Evolutionary conservation across 1,140 invertebrate species (phyloP), one percentile per base, ranked within the genome.

Genomic region (Amphibalanus amphitrite): DNA sequence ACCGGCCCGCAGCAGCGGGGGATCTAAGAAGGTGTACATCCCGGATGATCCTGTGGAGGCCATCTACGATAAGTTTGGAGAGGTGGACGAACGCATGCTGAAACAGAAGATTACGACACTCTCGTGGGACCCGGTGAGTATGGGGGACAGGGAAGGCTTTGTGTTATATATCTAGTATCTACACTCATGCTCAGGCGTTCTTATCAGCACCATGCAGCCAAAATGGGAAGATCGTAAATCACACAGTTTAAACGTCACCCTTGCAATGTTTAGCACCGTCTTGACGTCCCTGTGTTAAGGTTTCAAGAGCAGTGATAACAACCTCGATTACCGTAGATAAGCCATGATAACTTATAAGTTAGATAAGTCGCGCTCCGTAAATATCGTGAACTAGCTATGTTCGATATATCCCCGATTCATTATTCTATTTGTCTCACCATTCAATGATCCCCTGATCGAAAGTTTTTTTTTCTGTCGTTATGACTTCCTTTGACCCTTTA

Each of bases 61-160:
- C n/a, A 74, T 74, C 69, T 75, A 73, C 72, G 75, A 74, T 33
- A 72, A 74, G 70, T 75, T 74, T 67, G 71, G 72, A 59, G 69
- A 71, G 15, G 74, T 76, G 38, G 75, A 76, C 71, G 71, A 75
- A 40, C 75, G 76, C 20, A 69, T 75, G 29, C 70, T 71, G 69
- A 72, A 75, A 69, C 67, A 74, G 28, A 77, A 74, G 73, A 77
- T 72, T 68, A 69, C 72, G 69, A 74, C 75, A 0, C 72, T 73
- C 3, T 71, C 73, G 38, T 82, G 81, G 81, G 77, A 82, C 73
- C 81, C 81, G 28, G 81, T 82, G 75, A 77, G 81, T 77, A 29
- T 25, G 71, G 3, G 70, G 73, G 13, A 59, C 47, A 13, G 47
- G 25, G 25, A 13, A 59, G 25, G 47, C 47, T 15, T 59, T 59